These are phyloP conservation scores for Hippocampus zosterae DNA, from an alignment of 2,113 vertebrate genomes.

Conservation along the genomic window DNA sequence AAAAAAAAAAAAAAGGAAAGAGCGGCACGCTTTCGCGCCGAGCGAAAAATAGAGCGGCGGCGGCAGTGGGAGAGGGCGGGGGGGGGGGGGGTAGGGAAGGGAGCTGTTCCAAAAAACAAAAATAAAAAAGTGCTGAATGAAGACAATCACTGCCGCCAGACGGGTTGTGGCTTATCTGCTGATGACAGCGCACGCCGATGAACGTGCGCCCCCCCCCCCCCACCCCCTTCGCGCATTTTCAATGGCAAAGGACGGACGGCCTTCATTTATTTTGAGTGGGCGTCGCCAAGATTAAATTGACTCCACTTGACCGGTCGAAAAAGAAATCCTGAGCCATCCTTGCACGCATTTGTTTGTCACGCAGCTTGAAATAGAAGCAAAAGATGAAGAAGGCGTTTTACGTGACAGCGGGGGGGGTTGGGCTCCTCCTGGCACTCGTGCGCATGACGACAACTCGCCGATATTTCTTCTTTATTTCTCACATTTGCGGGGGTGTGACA, in stretches of 20 bases:
- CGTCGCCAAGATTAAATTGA: too few relatives aligned
- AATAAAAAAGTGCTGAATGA: conserved; percentile 31
- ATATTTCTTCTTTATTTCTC: background rate
- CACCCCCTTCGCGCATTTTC: background rate
- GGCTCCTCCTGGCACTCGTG: too few relatives aligned
- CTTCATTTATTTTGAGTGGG: too few relatives aligned
- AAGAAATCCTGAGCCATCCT: background rate
- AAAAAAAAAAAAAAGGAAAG: conserved; percentile 1
- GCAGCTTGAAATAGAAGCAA: background rate
- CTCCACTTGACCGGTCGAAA: too few relatives aligned
- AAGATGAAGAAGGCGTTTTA: background rate
- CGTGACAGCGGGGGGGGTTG: background rate
- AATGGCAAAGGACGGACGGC: background rate
- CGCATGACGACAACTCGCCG: background rate
- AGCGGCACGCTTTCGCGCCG: conserved; percentile 18
- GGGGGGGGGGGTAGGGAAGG: too few relatives aligned
- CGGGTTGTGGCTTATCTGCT: conserved; percentile 58
- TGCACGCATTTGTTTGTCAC: background rate
- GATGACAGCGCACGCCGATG: conserved; percentile 37
- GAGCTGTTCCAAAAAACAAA: background rate
- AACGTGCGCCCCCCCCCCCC: too few relatives aligned
- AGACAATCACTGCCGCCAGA: conserved; percentile 34
- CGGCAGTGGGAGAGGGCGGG: too few relatives aligned
- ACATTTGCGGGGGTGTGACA: background rate
- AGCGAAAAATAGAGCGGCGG: conserved; percentile 15